Base-by-base conservation (phyloP, 2,797 vertebrate genomes). In the Lutjanus argentimaculatus region DNA sequence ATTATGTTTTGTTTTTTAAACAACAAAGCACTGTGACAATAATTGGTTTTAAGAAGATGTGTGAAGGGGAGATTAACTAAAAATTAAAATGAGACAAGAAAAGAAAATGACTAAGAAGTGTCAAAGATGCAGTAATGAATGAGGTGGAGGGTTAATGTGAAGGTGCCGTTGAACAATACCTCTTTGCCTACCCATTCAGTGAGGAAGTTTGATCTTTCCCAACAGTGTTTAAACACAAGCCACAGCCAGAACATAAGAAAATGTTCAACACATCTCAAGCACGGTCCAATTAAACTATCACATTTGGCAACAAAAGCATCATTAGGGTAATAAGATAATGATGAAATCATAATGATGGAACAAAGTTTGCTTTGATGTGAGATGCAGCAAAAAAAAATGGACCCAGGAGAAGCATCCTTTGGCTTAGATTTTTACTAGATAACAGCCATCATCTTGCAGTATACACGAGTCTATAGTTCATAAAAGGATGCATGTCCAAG, bases 281-380 rank as follows among this genome's bases (percentile, higher is more conserved):
- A 71, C 13, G 19, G n/a, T 59, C 57, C 64, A 83, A 70, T 73
- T 77, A 77, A 83, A 49, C n/a, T 10, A 55, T 69, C 49, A 65
- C 59, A 48, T 61, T 61, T 72, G 57, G 63, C 57, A 53, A 49
- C 56, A 65, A 63, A 57, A 64, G 70, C 64, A 62, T 67, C 19
- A 78, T 69, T 49, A 14, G 13, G 45, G 40, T 77, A 72, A 59
- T 40, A 40, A 36, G 30, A 40, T 40, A 19, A 59, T 59, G 56
- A 36, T 58, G 56, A 36, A 58, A 36, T 80, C 49, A 63, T 73
- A 61, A 75, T 74, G 64, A 71, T 74, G 72, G 46, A 80, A 77
- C 57, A 77, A 75, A 66, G 70, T 51, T 36, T 14, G 55, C 71
- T 80, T 80, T 85, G 45, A 78, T 80, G 70, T 85, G 73, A 72